These are phyloP conservation scores for Xylota sylvarum DNA, from an alignment of 2,888 invertebrate species.

Conservation along the genomic window DNA sequence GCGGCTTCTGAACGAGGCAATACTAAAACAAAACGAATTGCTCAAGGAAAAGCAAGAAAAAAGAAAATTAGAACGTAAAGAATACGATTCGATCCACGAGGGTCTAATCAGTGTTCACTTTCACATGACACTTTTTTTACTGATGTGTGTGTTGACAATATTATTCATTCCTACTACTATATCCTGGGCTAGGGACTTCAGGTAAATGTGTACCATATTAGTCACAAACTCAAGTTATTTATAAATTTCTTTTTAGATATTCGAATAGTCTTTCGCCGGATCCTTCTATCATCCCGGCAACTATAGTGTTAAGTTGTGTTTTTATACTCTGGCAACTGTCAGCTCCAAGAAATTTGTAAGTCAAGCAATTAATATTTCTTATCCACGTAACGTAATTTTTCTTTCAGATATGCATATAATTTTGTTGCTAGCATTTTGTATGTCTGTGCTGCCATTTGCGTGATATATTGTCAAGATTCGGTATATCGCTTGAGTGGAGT, in stretches of 20 bases:
- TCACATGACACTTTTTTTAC: slow-evolving; percentile 89
- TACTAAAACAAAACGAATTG: slow-evolving; percentile 72
- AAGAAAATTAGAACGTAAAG: slow-evolving; percentile 75
- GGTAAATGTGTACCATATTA: slow-evolving; percentile 86
- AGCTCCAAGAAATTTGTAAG: slow-evolving; percentile 89
- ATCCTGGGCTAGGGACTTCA: slow-evolving; percentile 93
- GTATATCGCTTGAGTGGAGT: slow-evolving; percentile 87
- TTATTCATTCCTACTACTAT: slow-evolving; percentile 90
- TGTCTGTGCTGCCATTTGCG: slow-evolving; percentile 86
- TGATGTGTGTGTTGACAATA: slow-evolving; percentile 88
- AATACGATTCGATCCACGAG: slow-evolving; percentile 78
- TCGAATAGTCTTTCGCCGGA: slow-evolving; percentile 85
- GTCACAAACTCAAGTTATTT: background rate
- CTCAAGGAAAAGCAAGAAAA: slow-evolving; percentile 76
- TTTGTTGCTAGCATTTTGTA: slow-evolving; percentile 84
- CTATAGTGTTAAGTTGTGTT: slow-evolving; percentile 87
- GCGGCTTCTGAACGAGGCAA: slow-evolving; percentile 76
- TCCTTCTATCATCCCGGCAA: slow-evolving; percentile 87
- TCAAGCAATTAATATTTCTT: slow-evolving; percentile 13
- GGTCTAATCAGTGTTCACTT: slow-evolving; percentile 88
- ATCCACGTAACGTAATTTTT: background rate
- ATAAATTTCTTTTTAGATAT: slow-evolving; percentile 12
- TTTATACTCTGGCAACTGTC: slow-evolving; percentile 89
- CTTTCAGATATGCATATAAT: slow-evolving; percentile 77
- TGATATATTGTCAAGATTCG: slow-evolving; percentile 87